Evolutionary conservation across 23 tunicate species (phyloP), one percentile per base, ranked within the genome.

Genomic region (Pegea sp.): DNA sequence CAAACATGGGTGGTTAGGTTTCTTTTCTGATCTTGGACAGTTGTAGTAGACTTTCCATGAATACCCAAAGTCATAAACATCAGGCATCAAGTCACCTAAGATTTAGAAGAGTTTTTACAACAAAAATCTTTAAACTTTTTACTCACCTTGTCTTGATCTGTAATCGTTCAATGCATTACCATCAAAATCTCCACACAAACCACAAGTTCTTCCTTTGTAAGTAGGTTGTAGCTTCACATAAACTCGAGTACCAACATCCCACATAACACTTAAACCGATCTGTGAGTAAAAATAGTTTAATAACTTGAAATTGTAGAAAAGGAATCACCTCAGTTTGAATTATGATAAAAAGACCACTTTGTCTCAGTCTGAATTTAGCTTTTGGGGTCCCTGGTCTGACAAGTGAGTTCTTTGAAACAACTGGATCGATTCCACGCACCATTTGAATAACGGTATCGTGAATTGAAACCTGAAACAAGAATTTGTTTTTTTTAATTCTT

Each of bases 121-220:
- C 16, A 16, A 38, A 8, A 38, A 38, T 51, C 19, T 8, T 16
- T 51, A 7, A 51, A 18, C 19, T 7, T 20, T 6, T 49, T 20
- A 13, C 22, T 20, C 6, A 78, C 92, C 92, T 64, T 78, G 92
- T 53, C 78, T 46, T 0, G 78, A 64, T 13, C 3, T 30, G 38
- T 64, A 78, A 42, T 78, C 92, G 34, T 78, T 78, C 16, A 20
- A 26, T 3, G 67, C 57, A 46, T 64, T 48, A 0, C 92, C 92
- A 33, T 78, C 78, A 52, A 34, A 78, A 57, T 78, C 59, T 24
- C 92, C 92, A 29, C 92, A 78, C 34, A 78, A 49, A 22, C 92
- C 92, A 33, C 92, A 78, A 0, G 65, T 72, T 57, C 59, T 38
- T 31, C 30, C 22, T 30, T 26, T 33, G 48, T 29, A 78, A 3